phyloP scores from a whole-genome alignment of 2,888 invertebrate species.

The Pherbina coryleti region DNA sequence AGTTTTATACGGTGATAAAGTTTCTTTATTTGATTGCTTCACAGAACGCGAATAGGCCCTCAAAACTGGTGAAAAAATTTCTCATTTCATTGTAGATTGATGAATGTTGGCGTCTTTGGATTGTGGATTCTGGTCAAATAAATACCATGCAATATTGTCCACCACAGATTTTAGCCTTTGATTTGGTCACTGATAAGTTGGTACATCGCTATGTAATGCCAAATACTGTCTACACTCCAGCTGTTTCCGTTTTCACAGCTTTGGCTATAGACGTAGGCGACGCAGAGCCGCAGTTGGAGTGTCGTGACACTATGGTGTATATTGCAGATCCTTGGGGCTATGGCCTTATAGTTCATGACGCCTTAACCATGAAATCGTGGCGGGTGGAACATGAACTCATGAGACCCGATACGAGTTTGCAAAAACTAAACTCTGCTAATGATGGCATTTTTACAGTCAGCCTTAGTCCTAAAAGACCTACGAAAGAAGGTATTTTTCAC shows the following conservation, averaged over 20 bases:
- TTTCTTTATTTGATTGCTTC: background rate
- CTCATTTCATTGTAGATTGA: constrained; percentile 72
- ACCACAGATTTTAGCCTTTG: constrained; percentile 82
- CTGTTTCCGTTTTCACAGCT: constrained; percentile 66
- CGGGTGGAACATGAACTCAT: constrained; percentile 73
- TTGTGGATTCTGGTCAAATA: constrained; percentile 75
- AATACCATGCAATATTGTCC: constrained; percentile 75
- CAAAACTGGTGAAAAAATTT: background rate
- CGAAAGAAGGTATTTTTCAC: constrained; percentile 39
- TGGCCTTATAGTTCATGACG: constrained; percentile 75
- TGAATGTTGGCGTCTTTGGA: constrained; percentile 76
- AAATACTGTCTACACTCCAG: constrained; percentile 56
- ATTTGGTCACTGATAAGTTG: constrained; percentile 75
- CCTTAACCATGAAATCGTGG: constrained; percentile 72
- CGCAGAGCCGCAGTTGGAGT: constrained; percentile 60
- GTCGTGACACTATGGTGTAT: constrained; percentile 74
- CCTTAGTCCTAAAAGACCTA: constrained; percentile 56
- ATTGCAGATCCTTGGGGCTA: constrained; percentile 75
- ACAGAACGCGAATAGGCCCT: background rate
- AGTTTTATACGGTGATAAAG: background rate
- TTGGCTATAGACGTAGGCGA: constrained; percentile 72
- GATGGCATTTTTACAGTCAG: constrained; percentile 65
- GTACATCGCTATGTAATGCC: constrained; percentile 64
- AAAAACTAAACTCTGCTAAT: constrained; percentile 55
- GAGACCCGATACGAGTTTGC: constrained; percentile 68